Conservation (phyloP, 30 jellyfish, hydroid and myxozoan species). For the Aurelia coerulea region DNA sequence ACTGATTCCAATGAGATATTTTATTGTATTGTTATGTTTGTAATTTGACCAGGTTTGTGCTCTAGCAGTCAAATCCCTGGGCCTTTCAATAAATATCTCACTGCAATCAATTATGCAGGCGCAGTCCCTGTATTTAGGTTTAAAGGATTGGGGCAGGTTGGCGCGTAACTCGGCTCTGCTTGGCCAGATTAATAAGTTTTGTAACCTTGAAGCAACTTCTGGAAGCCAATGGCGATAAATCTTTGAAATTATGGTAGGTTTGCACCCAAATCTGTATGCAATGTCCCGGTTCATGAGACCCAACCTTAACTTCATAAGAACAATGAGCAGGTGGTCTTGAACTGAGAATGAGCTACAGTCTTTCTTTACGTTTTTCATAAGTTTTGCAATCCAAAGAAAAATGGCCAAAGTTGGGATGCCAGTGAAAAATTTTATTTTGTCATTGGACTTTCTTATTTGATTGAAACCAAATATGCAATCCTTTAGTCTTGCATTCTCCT, state of each 20-base stretch:
- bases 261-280: not conserved
- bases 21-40: slow-evolving; percentile 75
- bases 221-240: slow-evolving; percentile 11
- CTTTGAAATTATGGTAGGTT: slow-evolving; percentile 15
- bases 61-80: slow-evolving; percentile 47
- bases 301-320: slow-evolving; percentile 17
- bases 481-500: slow-evolving; percentile 9
- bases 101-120: slow-evolving; percentile 74
- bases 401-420: slow-evolving; percentile 23
- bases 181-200: slow-evolving; percentile 25
- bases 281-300: slow-evolving; percentile 8
- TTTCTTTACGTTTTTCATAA: slow-evolving; percentile 1
- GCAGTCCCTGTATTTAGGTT: slow-evolving; percentile 24
- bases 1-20: slow-evolving; percentile 13
- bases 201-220: slow-evolving; percentile 48
- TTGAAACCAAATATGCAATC: slow-evolving; percentile 21
- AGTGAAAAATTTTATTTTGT: slow-evolving; percentile 24
- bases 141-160: slow-evolving; percentile 39
- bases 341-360: not conserved
- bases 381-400: slow-evolving; percentile 18
- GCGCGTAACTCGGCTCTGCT: slow-evolving; percentile 11
- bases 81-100: slow-evolving; percentile 72
- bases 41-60: slow-evolving; percentile 72
- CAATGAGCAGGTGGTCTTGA: slow-evolving; percentile 7
- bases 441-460: slow-evolving; percentile 18